Evolutionary conservation across 2,797 vertebrate genomes (phyloP), one percentile per base, ranked within the genome.

Genomic region (Nyctalus aviator): DNA sequence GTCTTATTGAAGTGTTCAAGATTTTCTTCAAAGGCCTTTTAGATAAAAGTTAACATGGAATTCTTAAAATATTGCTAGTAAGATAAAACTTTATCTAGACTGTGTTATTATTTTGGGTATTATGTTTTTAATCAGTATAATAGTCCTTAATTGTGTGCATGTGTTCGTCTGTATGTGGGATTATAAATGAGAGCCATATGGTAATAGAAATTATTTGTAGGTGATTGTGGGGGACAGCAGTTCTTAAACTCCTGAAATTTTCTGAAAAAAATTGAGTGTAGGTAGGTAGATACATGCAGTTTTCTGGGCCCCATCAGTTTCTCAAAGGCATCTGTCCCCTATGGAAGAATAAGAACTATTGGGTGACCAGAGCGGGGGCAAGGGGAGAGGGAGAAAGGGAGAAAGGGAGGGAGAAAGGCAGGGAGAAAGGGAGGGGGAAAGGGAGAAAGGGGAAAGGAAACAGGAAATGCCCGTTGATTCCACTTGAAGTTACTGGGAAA

Each of bases 31-130:
- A 53, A 92, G n/a, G 53, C 44, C 75, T 79, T 94, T 89, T 93
- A 88, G 14, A 41, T 62, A 87, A 46, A 30, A 72, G 17, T 82
- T 93, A 23, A 30, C 32, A n/a, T 88, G 75, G 32, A 50, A 55
- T 94, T 93, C 88, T 93, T 88, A 91, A 93, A 90, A 73, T 87
- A 85, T 75, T 88, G 11, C n/a, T 62, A 50, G 30, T 79, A 91
- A 62, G 23, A 12, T 84, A 86, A 93, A 83, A 30, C 12, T 87
- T 91, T 82, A 86, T 25, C 64, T 90, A 85, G 75, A 66, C 64
- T 41, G 66, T 89, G 90, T 86, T 88, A 66, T 84, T 89, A 72
- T 91, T 92, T 87, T 91, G 32, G 46, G 11, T 91, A 76, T 91
- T 87, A 66, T 71, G 71, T 76, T 89, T 81, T 73, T 73, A 73